Evolutionary conservation across 2,113 vertebrate genomes (phyloP).

Genomic region (Pangasianodon hypophthalmus): DNA sequence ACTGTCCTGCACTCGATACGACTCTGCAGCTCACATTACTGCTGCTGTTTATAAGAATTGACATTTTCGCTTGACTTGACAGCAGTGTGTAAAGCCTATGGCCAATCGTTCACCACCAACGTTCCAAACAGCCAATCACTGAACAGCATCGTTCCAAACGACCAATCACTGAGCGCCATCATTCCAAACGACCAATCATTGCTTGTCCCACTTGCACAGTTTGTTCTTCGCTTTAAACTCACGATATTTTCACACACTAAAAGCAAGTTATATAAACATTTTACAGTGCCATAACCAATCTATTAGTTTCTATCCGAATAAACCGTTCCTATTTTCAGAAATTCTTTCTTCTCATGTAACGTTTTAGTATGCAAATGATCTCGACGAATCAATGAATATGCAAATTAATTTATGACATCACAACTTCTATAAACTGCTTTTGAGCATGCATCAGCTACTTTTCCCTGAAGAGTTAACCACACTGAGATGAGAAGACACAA

Average conservation of each 20-base stretch:
- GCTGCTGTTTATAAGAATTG: background rate
- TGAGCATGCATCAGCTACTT: background rate
- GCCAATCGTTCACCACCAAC: background rate
- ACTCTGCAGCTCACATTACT: background rate
- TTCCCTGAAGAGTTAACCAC: background rate
- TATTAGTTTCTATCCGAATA: background rate
- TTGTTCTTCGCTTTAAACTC: background rate
- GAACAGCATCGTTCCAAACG: no score
- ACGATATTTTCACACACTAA: background rate
- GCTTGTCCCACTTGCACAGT: background rate
- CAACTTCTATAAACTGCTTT: background rate
- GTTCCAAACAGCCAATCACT: background rate
- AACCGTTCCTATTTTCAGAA: background rate
- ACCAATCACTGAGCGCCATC: background rate
- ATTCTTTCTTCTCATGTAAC: no score
- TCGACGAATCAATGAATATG: no score
- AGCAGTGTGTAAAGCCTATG: background rate
- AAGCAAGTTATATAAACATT: background rate
- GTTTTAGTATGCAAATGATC: background rate
- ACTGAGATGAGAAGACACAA: constrained; percentile 32
- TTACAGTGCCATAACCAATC: background rate
- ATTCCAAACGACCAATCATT: background rate
- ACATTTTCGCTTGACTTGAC: background rate
- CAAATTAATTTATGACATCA: background rate
- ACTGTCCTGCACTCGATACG: background rate